phyloP scores from a whole-genome alignment of 2,888 invertebrate species.

The Nipponacmea schrenckii region DNA sequence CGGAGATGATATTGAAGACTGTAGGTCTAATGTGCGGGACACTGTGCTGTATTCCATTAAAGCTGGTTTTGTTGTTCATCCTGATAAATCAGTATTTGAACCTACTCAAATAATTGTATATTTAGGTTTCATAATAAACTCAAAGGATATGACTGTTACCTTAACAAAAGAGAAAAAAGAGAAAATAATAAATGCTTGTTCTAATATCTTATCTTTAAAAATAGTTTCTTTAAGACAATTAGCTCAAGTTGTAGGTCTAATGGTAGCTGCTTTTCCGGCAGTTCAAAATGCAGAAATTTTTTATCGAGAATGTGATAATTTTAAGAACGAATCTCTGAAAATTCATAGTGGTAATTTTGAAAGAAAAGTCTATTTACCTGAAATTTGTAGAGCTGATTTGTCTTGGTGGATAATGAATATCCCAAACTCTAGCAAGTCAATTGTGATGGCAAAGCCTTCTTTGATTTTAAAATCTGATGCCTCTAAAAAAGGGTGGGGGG shows the following conservation, averaged over 20 bases:
- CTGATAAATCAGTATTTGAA: conserved; percentile 9
- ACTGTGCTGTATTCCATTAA: background rate
- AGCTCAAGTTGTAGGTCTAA: conserved; percentile 4
- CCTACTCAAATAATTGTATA: conserved; percentile 13
- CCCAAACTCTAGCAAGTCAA: background rate
- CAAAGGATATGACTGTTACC: conserved; percentile 24
- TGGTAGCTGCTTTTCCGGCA: conserved; percentile 9
- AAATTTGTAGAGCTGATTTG: conserved; percentile 1
- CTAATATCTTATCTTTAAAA: background rate
- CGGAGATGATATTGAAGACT: conserved; percentile 25
- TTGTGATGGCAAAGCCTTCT: background rate
- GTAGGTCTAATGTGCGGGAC: background rate
- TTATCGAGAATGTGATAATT: background rate
- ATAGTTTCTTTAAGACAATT: conserved; percentile 6
- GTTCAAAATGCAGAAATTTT: background rate
- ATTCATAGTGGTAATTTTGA: conserved; percentile 8
- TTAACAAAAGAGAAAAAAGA: conserved; percentile 27
- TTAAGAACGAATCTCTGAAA: background rate
- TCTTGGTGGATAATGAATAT: conserved; percentile 12
- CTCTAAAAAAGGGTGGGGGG: background rate
- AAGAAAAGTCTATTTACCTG: background rate
- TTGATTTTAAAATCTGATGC: conserved; percentile 8
- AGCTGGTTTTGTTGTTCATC: conserved; percentile 10
- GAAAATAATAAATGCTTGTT: background rate
- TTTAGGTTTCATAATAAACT: conserved; percentile 12